Base-by-base conservation (phyloP, 2,113 vertebrate species). In the Parotia lawesii region DNA sequence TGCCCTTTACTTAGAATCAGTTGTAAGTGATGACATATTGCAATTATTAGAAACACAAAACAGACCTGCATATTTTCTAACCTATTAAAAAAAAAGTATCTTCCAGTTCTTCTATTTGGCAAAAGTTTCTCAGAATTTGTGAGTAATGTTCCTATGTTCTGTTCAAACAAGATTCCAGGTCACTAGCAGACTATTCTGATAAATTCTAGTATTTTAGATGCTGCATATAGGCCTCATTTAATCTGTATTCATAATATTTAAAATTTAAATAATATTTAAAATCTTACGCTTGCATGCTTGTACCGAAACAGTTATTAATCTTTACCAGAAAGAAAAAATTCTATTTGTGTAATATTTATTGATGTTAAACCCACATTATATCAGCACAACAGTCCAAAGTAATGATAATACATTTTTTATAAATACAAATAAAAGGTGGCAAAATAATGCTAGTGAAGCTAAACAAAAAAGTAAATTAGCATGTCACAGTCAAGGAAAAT, bases 331-430 rank as follows among this genome's bases (percentile, higher is more conserved):
- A 54, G 54, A 92, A 92, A 89, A 53, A 73, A 90, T 79, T 95
- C 93, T 85, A 64, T 94, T 97, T 96, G 96, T 98, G 97, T 96
- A 98, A 95, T 98, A 98, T 98, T 98, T 97, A 98, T 98, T 98
- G 97, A 98, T 98, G 98, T 98, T 98, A 98, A 98, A 98, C 97
- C 98, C 98, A 98, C 97, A 98, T 98, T 98, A 98, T 97, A 98
- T 98, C 98, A 98, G 97, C 97, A 99, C 97, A 98, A 98, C 98
- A 98, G 98, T 98, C 98, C 98, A 98, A 98, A 99, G 98, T 98
- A 98, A 98, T 97, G 98, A 97, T 97, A 98, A 98, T 98, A 98
- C 96, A 97, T 94, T 94, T 94, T 96, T 96, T 97, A 98, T 98
- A 98, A 98, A 98, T 98, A 98, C 97, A 98, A 98, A 98, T 97